Evolutionary conservation across 1,140 invertebrate genomes (phyloP).

Genomic region (Pseudobourletiella spinata): DNA sequence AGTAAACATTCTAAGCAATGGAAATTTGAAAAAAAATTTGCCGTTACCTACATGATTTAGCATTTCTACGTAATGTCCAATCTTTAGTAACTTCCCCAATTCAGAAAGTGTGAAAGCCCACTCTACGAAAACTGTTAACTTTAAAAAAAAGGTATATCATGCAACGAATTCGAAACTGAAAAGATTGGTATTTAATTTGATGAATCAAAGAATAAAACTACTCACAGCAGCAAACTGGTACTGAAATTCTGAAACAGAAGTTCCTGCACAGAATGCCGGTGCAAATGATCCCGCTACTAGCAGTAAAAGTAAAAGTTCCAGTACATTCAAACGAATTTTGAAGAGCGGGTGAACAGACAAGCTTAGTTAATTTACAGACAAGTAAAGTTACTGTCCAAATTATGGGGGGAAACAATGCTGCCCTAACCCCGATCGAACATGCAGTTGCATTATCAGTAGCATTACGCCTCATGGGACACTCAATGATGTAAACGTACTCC

Average conservation of each 20-base stretch:
- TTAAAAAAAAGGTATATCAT: not conserved
- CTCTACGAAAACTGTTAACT: slow-evolving; percentile 24
- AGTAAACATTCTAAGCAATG: too few relatives aligned
- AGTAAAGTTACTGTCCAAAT: slow-evolving; percentile 13
- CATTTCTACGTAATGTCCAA: slow-evolving; percentile 75
- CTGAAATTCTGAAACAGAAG: slow-evolving; percentile 15
- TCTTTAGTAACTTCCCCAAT: slow-evolving; percentile 69
- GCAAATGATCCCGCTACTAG: slow-evolving; percentile 19
- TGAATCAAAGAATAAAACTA: not conserved
- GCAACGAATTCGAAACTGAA: not conserved
- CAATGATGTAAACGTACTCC: slow-evolving; percentile 24
- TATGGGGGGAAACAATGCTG: slow-evolving; percentile 8
- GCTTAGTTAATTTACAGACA: slow-evolving; percentile 13
- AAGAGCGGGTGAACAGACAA: slow-evolving; percentile 21
- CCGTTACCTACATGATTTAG: slow-evolving; percentile 62
- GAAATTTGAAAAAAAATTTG: too few relatives aligned
- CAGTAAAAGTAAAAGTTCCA: slow-evolving; percentile 16
- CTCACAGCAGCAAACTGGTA: slow-evolving; percentile 27
- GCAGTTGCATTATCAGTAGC: too few relatives aligned
- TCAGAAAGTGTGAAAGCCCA: slow-evolving; percentile 24
- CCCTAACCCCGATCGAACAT: not conserved
- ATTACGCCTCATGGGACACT: slow-evolving; percentile 30
- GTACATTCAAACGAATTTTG: slow-evolving; percentile 8
- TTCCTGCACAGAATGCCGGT: slow-evolving; percentile 16
- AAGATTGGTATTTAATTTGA: not conserved